Percentiles rank a stretch among this genome's conserved stretches.
These are phyloP conservation scores for Philotrypesis tridentata DNA, from an alignment of 1,140 invertebrate species.

Conservation along the genomic window DNA sequence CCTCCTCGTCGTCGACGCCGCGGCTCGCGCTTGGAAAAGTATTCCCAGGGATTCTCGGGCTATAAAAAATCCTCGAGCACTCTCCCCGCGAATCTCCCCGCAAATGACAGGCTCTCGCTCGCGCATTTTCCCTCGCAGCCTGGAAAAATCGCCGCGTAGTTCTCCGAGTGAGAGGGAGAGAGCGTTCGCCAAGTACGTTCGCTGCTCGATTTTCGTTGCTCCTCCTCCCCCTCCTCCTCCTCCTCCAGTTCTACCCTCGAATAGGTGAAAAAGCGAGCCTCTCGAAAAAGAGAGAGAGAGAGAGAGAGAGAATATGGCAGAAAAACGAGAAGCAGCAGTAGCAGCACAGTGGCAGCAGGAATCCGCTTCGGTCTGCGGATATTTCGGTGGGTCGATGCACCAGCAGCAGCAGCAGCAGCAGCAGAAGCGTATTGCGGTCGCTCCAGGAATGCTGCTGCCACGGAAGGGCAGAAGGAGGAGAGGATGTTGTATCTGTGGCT, in stretches of 20 bases:
- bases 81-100: too few relatives aligned
- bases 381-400: constrained; percentile 31
- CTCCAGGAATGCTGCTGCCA: background rate
- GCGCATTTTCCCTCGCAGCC: background rate
- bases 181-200: background rate
- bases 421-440: constrained; percentile 33
- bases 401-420: background rate
- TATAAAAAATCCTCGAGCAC: too few relatives aligned
- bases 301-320: constrained; percentile 1
- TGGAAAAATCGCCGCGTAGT: background rate
- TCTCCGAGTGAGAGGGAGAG: too few relatives aligned
- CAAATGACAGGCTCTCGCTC: background rate
- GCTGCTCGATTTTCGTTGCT: background rate
- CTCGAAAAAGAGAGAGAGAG: background rate
- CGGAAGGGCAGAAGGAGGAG: background rate
- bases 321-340: background rate
- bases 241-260: too few relatives aligned
- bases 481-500: background rate
- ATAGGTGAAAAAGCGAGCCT: background rate
- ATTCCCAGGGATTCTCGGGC: too few relatives aligned
- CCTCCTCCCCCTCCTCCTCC: too few relatives aligned
- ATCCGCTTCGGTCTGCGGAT: background rate
- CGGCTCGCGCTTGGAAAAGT: too few relatives aligned
- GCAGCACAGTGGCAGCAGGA: background rate
- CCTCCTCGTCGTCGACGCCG: too few relatives aligned